Evolutionary conservation across 2,888 invertebrate genomes (phyloP).

Genomic region (Acanthosepion pharaonis): DNA sequence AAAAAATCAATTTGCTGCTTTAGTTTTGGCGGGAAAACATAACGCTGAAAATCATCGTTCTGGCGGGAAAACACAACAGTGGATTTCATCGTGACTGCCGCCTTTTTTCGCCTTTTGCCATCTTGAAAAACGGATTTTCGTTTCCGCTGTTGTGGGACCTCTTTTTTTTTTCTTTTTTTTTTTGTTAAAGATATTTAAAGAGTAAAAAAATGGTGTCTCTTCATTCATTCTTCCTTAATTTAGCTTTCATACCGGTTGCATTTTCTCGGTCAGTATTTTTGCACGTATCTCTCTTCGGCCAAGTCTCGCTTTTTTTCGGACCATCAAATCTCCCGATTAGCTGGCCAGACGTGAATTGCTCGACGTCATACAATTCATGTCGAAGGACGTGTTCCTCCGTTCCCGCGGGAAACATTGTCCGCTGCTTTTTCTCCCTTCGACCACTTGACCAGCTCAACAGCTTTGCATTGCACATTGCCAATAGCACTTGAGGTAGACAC

Average conservation of each 20-base stretch:
- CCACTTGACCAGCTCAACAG: conserved; percentile 40
- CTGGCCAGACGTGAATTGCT: background rate
- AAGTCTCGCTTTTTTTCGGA: background rate
- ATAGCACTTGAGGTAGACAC: background rate
- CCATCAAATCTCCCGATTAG: conserved; percentile 9
- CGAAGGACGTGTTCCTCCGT: background rate
- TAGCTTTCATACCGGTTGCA: background rate
- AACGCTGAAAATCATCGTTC: too few relatives aligned
- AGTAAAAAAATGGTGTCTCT: background rate
- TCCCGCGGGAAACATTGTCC: background rate
- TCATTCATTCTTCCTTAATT: background rate
- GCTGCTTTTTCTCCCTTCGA: conserved; percentile 33
- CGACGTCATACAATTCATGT: conserved; percentile 21
- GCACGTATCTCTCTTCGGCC: background rate
- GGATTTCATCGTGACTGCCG: too few relatives aligned
- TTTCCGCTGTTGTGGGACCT: too few relatives aligned
- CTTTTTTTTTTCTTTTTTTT: too few relatives aligned
- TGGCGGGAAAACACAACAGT: too few relatives aligned
- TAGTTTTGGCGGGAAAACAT: too few relatives aligned
- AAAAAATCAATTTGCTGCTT: background rate
- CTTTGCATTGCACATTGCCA: background rate
- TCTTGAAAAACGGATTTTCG: too few relatives aligned
- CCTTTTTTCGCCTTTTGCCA: background rate
- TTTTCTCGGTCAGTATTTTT: background rate
- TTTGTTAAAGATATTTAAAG: too few relatives aligned